Conservation (phyloP, 2,113 vertebrate species). For the Phylloscopus trochiloides region DNA sequence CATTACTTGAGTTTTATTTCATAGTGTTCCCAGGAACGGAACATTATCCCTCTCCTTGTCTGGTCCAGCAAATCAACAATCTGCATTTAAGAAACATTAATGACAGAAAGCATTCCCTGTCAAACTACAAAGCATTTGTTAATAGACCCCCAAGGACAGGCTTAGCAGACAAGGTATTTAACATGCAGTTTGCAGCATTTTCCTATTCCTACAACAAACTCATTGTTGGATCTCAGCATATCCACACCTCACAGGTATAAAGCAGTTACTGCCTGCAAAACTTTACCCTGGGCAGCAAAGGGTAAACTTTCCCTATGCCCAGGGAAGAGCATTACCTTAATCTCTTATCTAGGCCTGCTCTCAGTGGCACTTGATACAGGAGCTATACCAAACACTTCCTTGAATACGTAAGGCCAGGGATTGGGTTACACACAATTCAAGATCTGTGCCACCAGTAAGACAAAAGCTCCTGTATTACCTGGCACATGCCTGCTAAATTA, state of each 20-base stretch:
- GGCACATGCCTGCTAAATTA: slow-evolving; percentile 64
- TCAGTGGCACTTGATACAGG: slow-evolving; percentile 53
- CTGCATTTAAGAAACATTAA: background rate
- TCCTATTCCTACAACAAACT: background rate
- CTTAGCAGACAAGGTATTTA: background rate
- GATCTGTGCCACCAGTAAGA: slow-evolving; percentile 24
- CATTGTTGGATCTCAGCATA: background rate
- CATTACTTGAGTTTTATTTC: background rate
- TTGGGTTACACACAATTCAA: slow-evolving; percentile 6
- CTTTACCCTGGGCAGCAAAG: background rate
- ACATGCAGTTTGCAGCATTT: background rate
- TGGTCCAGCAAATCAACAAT: background rate
- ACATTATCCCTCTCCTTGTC: background rate
- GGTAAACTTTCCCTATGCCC: background rate
- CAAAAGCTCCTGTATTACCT: slow-evolving; percentile 66
- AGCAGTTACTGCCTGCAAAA: background rate
- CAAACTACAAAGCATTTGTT: background rate
- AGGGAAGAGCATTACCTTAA: background rate
- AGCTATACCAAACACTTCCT: slow-evolving; percentile 62
- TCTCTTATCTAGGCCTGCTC: slow-evolving; percentile 48
- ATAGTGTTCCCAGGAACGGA: background rate
- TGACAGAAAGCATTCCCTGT: background rate
- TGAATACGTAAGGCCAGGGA: slow-evolving; percentile 42
- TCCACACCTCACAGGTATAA: background rate
- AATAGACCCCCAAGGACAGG: background rate